phyloP scores from a whole-genome alignment of 2,113 vertebrate species.

The Rhea americana region DNA sequence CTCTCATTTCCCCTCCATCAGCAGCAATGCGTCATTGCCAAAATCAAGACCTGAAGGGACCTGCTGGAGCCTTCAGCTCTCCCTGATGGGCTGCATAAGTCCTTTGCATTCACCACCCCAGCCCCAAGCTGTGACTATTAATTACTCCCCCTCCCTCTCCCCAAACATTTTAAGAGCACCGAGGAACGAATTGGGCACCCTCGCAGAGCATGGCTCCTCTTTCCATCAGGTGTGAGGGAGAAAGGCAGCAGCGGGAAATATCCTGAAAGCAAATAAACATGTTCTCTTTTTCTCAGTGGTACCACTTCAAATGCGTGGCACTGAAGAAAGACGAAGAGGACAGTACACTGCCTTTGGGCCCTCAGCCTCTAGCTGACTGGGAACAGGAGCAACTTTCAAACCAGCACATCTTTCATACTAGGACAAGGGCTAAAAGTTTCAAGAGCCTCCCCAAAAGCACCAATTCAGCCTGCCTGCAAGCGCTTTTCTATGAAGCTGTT shows the following conservation, averaged over 20 bases:
- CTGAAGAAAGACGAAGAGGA: background rate
- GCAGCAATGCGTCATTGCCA: background rate
- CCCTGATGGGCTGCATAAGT: background rate
- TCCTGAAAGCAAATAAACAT: background rate
- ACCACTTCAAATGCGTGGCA: background rate
- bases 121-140: background rate
- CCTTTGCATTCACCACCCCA: background rate
- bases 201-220: background rate
- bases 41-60: background rate
- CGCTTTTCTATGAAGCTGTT: background rate
- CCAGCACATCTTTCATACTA: background rate
- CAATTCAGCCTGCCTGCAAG: background rate
- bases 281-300: background rate
- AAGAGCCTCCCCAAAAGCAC: background rate
- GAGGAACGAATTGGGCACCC: slow-evolving; percentile 3
- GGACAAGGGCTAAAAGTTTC: background rate
- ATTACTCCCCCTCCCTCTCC: background rate
- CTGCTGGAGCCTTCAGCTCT: background rate
- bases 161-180: background rate
- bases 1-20: background rate
- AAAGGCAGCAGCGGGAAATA: background rate
- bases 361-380: background rate
- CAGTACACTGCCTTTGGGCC: background rate
- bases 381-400: background rate
- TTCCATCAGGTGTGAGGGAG: background rate